phyloP scores from a whole-genome alignment of 2,113 vertebrate genomes.

The Anhinga anhinga region DNA sequence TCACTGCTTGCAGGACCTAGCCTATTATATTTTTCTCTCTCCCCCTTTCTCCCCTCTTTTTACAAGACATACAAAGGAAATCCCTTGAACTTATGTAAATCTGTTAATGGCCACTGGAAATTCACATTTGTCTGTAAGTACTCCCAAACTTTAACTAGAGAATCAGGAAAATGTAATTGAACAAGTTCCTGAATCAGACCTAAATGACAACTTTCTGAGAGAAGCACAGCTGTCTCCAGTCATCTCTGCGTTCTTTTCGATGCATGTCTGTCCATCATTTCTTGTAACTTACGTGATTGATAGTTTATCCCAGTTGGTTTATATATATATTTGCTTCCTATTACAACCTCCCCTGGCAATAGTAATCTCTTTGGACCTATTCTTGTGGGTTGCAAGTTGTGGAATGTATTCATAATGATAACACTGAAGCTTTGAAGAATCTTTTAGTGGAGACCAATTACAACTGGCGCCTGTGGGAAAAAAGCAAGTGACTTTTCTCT shows the following conservation, averaged over 20 bases:
- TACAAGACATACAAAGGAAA: neutral
- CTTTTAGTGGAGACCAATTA: neutral
- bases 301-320: neutral
- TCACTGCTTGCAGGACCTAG: neutral
- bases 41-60: neutral
- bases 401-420: neutral
- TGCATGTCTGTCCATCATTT: neutral
- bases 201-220: neutral
- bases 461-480: neutral
- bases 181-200: neutral
- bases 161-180: neutral
- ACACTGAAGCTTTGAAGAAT: neutral
- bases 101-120: neutral
- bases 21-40: neutral
- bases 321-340: neutral
- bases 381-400: neutral
- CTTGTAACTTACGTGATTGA: neutral
- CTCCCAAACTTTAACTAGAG: neutral
- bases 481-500: neutral
- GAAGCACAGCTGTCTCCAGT: neutral
- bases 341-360: neutral
- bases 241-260: neutral
- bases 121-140: neutral
- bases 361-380: neutral
- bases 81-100: neutral